phyloP scores from a whole-genome alignment of 2,113 vertebrate genomes.

The Lates calcarifer region DNA sequence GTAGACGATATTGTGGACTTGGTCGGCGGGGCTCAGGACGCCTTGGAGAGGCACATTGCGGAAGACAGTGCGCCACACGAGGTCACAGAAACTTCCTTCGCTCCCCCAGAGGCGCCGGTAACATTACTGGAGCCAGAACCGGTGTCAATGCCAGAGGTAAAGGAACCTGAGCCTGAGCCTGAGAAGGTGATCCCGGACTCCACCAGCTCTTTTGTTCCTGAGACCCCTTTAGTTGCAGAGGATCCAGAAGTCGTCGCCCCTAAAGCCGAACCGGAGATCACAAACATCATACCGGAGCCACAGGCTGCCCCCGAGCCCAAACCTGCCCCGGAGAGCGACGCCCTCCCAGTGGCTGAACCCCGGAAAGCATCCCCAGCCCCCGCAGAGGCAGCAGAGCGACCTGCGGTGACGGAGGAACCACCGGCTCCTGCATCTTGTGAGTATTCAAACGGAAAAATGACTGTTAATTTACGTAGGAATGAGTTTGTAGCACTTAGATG shows the following conservation, averaged over 20 bases:
- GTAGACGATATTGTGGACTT: conserved; percentile 82
- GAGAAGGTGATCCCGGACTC: conserved; percentile 58
- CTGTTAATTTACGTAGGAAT: rapidly evolving
- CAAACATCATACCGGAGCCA: conserved; percentile 28
- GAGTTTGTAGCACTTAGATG: rapidly evolving
- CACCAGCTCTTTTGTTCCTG: conserved; percentile 38
- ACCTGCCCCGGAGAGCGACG: conserved; percentile 64
- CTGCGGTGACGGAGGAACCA: conserved; percentile 68
- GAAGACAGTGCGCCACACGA: conserved; percentile 58
- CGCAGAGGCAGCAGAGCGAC: conserved; percentile 67
- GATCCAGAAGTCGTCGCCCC: conserved; percentile 36
- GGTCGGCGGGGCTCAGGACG: conserved; percentile 80
- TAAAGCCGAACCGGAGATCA: conserved; percentile 53
- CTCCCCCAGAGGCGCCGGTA: conserved; percentile 4
- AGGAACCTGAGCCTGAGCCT: conserved; percentile 2
- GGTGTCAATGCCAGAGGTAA: not conserved
- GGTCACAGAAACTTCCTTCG: conserved; percentile 26
- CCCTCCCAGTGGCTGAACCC: conserved; percentile 72
- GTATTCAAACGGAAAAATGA: conserved; percentile 20
- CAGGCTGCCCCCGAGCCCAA: conserved; percentile 50
- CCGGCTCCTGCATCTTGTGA: conserved; percentile 78
- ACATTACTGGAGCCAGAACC: conserved; percentile 34
- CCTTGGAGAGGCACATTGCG: conserved; percentile 73
- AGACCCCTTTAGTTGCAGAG: not conserved
- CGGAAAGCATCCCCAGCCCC: conserved; percentile 67